These are phyloP conservation scores for Ceratitis capitata DNA, from an alignment of 1,140 invertebrate genomes.

Conservation along the genomic window DNA sequence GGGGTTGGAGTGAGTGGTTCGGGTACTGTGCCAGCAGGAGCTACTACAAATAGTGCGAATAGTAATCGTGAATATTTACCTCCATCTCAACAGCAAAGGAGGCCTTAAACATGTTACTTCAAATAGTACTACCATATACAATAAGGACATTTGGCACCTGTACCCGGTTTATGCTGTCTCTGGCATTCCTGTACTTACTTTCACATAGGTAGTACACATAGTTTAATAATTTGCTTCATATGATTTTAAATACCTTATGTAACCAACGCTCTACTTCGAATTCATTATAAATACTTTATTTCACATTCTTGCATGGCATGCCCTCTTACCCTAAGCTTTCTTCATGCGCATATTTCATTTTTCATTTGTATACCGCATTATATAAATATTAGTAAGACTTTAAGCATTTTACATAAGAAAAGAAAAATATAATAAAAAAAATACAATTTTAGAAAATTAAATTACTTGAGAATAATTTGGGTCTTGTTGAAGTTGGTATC, in stretches of 20 bases:
- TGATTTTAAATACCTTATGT: neutral
- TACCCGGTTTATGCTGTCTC: neutral
- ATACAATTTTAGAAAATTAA: no score
- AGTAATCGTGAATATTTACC: slow-evolving; percentile 38
- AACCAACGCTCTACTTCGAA: neutral
- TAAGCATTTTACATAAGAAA: neutral
- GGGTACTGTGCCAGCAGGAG: neutral
- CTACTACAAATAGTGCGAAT: neutral
- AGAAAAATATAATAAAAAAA: neutral
- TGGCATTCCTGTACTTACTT: neutral
- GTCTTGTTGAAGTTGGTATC: no score
- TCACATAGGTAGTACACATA: neutral
- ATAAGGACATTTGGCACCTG: neutral
- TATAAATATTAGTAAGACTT: neutral
- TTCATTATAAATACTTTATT: neutral
- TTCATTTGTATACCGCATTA: no score
- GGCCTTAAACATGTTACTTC: neutral
- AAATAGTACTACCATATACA: neutral
- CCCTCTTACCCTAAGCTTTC: neutral
- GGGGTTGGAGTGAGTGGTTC: neutral
- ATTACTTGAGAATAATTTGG: no score
- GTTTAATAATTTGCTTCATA: neutral
- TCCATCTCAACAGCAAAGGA: neutral
- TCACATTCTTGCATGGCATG: neutral
- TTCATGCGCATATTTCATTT: no score